Conservation (phyloP, 1,140 invertebrate genomes). For the Vanessa atalanta region DNA sequence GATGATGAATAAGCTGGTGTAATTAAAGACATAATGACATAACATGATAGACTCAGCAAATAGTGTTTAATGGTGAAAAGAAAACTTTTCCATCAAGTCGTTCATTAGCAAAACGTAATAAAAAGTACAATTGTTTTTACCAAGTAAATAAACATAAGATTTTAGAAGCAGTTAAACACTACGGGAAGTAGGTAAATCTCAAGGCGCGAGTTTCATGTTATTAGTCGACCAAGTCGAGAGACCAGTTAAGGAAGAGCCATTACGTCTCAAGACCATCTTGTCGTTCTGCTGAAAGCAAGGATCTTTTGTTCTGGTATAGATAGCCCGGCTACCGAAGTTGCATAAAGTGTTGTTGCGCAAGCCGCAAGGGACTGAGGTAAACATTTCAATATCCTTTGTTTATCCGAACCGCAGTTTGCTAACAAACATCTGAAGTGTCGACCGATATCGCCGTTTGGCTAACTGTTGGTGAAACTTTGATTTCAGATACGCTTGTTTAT, state of each 20-base stretch:
- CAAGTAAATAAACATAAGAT: constrained; percentile 52
- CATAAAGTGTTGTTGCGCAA: constrained; percentile 62
- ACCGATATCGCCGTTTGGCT: constrained; percentile 33
- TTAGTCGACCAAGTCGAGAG: constrained; percentile 47
- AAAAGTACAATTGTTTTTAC: background rate
- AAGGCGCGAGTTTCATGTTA: constrained; percentile 56
- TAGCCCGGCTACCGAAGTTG: constrained; percentile 45
- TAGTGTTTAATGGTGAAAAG: no score
- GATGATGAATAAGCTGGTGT: no score
- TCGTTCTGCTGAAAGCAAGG: constrained; percentile 23
- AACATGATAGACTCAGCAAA: no score
- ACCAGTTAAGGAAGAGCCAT: constrained; percentile 53
- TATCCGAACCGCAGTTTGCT: constrained; percentile 40
- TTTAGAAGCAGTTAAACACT: constrained; percentile 60
- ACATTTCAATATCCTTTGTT: constrained; percentile 66
- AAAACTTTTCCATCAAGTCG: no score
- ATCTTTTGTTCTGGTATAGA: constrained; percentile 35
- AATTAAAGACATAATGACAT: no score
- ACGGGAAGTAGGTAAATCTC: constrained; percentile 48
- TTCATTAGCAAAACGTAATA: background rate
- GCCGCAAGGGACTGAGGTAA: constrained; percentile 59
- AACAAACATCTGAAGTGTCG: constrained; percentile 39
- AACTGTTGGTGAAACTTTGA: constrained; percentile 38
- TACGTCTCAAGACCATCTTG: constrained; percentile 29
- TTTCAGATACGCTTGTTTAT: constrained; percentile 32